A percentile compares a stretch with the other conserved stretches of the same genome.
These are phyloP conservation scores for Aphaenogaster ashmeadi DNA, from an alignment of 1,140 invertebrate genomes.

Conservation along the genomic window DNA sequence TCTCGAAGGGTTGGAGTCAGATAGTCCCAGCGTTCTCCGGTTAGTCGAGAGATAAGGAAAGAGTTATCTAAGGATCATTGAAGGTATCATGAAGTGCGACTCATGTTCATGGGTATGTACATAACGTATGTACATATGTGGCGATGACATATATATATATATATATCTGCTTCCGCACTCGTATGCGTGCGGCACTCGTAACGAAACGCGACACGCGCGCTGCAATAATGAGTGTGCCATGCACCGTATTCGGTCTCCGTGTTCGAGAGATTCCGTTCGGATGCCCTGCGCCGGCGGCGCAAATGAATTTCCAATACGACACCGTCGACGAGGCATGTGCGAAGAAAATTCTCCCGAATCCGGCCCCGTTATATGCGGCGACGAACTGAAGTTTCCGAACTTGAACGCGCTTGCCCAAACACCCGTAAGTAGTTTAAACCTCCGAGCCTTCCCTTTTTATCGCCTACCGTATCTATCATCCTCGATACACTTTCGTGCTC, in stretches of 20 bases:
- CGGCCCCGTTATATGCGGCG: slow-evolving; percentile 33
- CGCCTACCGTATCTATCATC: not conserved
- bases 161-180: slow-evolving; percentile 30
- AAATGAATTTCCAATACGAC: slow-evolving; percentile 45
- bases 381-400: slow-evolving; percentile 32
- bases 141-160: slow-evolving; percentile 41
- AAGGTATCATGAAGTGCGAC: slow-evolving; percentile 64
- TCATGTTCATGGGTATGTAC: slow-evolving; percentile 58
- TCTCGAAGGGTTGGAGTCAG: not conserved
- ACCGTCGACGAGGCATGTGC: not conserved
- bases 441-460: slow-evolving; percentile 1
- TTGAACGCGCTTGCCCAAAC: slow-evolving; percentile 51
- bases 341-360: slow-evolving; percentile 42
- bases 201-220: slow-evolving; percentile 37
- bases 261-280: slow-evolving; percentile 37
- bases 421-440: not conserved
- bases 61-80: slow-evolving; percentile 71
- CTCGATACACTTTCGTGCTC: not conserved
- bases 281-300: not conserved
- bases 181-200: slow-evolving; percentile 43
- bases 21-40: slow-evolving; percentile 54
- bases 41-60: slow-evolving; percentile 65
- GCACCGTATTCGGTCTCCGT: slow-evolving; percentile 30
- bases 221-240: slow-evolving; percentile 49
- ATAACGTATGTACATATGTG: slow-evolving; percentile 65